A percentile compares a stretch with the other conserved stretches of the same genome.
Conservation (phyloP, 1,140 invertebrate species). For the Trichomalopsis sarcophagae region DNA sequence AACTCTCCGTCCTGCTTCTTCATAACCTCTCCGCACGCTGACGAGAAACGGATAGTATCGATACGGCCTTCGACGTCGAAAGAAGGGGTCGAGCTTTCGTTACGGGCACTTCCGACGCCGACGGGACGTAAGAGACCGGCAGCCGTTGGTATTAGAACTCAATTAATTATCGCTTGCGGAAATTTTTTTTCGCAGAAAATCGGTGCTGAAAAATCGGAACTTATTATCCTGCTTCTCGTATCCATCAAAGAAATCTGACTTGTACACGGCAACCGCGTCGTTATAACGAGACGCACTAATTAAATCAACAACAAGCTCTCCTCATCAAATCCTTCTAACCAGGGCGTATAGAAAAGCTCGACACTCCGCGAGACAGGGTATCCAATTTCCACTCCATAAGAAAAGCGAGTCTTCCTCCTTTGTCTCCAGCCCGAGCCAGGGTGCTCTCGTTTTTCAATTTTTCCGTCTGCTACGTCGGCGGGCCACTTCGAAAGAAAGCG, state of each 20-base stretch:
- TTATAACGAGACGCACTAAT: too few species aligned
- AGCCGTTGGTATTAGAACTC: not conserved
- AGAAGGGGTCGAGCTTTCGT: constrained; percentile 35
- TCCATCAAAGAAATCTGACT: too few species aligned
- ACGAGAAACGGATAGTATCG: constrained; percentile 18
- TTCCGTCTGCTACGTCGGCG: not conserved
- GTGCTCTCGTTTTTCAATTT: constrained; percentile 21
- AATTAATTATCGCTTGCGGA: not conserved
- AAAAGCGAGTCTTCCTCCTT: not conserved
- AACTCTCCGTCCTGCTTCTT: not conserved
- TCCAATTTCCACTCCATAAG: constrained; percentile 1
- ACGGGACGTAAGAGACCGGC: not conserved
- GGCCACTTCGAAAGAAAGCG: not conserved
- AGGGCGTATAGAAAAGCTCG: not conserved
- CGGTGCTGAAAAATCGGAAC: not conserved
- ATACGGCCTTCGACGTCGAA: constrained; percentile 22
- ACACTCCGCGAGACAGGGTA: not conserved
- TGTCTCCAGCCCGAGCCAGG: not conserved
- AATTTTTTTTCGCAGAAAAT: not conserved
- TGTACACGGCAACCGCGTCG: too few species aligned
- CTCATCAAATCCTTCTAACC: too few species aligned
- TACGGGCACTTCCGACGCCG: constrained; percentile 15
- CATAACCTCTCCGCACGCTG: not conserved
- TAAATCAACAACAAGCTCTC: too few species aligned
- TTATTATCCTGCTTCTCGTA: not conserved